Percentiles rank a stretch among this genome's conserved stretches.
Evolutionary conservation across 2,113 vertebrate species (phyloP).

Genomic region (Lontra canadensis): DNA sequence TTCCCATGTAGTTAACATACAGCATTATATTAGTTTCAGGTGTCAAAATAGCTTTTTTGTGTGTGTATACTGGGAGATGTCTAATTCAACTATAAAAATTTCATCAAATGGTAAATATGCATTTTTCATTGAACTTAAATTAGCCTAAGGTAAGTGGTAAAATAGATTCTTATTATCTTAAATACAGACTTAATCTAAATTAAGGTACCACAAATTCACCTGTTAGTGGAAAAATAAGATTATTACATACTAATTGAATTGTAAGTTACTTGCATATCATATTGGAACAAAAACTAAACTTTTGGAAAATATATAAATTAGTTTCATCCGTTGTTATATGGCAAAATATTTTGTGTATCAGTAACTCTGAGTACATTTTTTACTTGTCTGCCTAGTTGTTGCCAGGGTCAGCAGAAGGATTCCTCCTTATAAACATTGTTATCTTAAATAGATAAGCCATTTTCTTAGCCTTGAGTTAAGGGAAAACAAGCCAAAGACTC

Average conservation of each 20-base stretch:
- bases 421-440: neutral
- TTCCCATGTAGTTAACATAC: neutral
- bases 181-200: constrained; percentile 19
- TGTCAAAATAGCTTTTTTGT: neutral
- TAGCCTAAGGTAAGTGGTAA: constrained; percentile 31
- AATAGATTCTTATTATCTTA: constrained; percentile 1
- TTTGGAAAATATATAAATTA: neutral
- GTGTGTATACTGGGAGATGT: neutral
- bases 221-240: neutral
- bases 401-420: neutral
- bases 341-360: neutral
- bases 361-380: neutral
- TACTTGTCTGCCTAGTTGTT: neutral
- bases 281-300: constrained; percentile 4
- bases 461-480: neutral
- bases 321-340: neutral
- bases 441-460: neutral
- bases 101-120: neutral
- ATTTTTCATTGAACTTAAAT: constrained; percentile 21
- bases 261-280: constrained; percentile 7
- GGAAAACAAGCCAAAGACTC: neutral
- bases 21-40: neutral
- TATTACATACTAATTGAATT: neutral
- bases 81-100: constrained; percentile 41
- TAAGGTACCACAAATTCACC: neutral